Conservation (phyloP, 1,140 invertebrate species). For the Calosoma granatense region DNA sequence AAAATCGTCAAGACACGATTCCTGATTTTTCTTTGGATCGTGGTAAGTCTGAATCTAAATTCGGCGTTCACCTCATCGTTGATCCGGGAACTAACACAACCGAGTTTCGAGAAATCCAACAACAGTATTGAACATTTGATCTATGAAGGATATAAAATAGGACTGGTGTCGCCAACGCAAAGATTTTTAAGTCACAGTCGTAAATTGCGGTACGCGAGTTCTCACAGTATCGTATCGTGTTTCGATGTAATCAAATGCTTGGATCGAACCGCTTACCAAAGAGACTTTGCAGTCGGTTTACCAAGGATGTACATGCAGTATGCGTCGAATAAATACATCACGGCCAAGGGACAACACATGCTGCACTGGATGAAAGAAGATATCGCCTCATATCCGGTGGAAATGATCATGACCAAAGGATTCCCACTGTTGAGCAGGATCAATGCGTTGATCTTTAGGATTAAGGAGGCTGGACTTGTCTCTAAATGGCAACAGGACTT, state of each 20-base stretch:
- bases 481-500: conserved; percentile 16
- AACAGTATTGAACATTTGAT: conserved; percentile 13
- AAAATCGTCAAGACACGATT: conserved; percentile 13
- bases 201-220: too few species aligned
- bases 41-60: conserved; percentile 17
- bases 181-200: neutral
- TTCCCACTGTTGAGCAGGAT: conserved; percentile 18
- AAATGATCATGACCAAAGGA: conserved; percentile 21
- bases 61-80: conserved; percentile 16
- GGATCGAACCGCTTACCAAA: conserved; percentile 13
- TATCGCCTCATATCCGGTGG: conserved; percentile 17
- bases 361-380: conserved; percentile 18
- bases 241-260: conserved; percentile 14
- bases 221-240: too few species aligned
- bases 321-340: conserved; percentile 15
- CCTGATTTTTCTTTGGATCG: conserved; percentile 18
- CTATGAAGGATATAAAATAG: neutral
- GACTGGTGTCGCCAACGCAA: neutral
- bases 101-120: conserved; percentile 16
- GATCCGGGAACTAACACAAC: conserved; percentile 16
- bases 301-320: conserved; percentile 17
- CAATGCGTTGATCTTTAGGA: conserved; percentile 15
- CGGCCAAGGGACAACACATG: conserved; percentile 11
- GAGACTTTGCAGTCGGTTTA: conserved; percentile 12
- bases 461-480: conserved; percentile 15